Evolutionary conservation across 2,888 invertebrate genomes (phyloP).

Genomic region (Danaus chrysippus): DNA sequence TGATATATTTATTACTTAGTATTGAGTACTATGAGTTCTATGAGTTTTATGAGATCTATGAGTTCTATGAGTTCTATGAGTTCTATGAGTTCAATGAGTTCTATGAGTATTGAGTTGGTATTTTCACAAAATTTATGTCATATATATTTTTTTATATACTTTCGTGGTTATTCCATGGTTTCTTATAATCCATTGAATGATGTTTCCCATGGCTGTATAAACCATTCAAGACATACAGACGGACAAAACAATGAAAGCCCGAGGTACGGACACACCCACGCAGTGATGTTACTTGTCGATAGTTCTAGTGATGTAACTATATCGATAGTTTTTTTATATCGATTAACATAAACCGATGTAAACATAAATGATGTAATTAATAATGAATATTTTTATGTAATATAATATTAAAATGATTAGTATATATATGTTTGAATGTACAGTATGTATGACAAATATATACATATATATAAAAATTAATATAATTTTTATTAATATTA

Average conservation of each 20-base stretch:
- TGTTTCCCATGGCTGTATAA: constrained; percentile 51
- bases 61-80: no score
- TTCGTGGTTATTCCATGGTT: not conserved
- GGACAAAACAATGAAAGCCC: constrained; percentile 74
- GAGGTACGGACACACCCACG: constrained; percentile 69
- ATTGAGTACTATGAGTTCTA: no score
- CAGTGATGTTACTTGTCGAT: constrained; percentile 49
- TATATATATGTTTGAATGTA: no score
- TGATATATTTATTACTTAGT: no score
- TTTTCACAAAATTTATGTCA: not conserved
- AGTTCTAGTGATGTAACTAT: constrained; percentile 47
- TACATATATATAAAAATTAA: no score
- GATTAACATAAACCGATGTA: not conserved
- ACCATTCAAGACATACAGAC: constrained; percentile 62
- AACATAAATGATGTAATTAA: not conserved
- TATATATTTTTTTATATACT: not conserved
- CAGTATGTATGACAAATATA: no score
- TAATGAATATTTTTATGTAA: no score
- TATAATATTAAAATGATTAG: no score
- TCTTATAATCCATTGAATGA: constrained; percentile 24
- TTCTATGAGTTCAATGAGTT: no score
- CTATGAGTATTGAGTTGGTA: not conserved
- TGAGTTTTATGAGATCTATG: no score
- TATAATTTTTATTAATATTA: no score
- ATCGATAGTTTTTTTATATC: constrained; percentile 16